A percentile compares a stretch with the other conserved stretches of the same genome.
Evolutionary conservation across 1,140 invertebrate genomes (phyloP).

Genomic region (Artemia franciscana): DNA sequence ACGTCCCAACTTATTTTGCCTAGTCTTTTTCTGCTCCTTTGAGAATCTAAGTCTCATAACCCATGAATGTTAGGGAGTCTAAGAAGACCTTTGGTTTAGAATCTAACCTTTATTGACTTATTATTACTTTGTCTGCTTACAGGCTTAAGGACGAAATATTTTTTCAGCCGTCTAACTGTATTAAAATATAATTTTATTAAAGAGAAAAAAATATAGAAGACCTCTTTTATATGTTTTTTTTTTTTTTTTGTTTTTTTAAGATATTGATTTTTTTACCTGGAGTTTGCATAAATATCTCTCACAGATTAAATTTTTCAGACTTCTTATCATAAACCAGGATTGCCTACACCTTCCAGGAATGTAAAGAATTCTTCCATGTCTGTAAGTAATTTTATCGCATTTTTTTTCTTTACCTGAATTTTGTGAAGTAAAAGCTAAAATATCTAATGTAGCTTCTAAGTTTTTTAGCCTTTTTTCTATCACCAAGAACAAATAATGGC

Average conservation of each 20-base stretch:
- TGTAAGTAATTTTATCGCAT: not conserved
- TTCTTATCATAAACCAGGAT: slow-evolving; percentile 5
- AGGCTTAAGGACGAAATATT: no score
- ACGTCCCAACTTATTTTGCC: no score
- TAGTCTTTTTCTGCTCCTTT: no score
- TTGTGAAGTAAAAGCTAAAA: not conserved
- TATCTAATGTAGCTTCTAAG: not conserved
- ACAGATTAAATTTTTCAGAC: slow-evolving; percentile 1
- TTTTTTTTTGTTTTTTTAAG: not conserved
- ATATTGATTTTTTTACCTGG: not conserved
- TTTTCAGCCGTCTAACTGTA: not conserved
- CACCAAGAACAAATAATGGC: not conserved
- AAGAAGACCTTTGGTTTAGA: no score
- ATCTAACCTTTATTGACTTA: no score
- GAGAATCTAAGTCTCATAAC: no score
- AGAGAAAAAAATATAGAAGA: not conserved
- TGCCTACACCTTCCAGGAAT: slow-evolving; percentile 7
- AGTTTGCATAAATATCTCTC: not conserved
- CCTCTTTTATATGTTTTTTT: not conserved
- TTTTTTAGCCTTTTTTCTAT: not conserved
- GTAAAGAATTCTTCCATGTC: not conserved
- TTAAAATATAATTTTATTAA: not conserved
- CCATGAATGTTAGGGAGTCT: no score
- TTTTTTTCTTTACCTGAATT: not conserved
- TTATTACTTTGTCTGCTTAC: no score